Base-by-base conservation (phyloP, 2,113 vertebrate genomes). In the Anolis sagrei region DNA sequence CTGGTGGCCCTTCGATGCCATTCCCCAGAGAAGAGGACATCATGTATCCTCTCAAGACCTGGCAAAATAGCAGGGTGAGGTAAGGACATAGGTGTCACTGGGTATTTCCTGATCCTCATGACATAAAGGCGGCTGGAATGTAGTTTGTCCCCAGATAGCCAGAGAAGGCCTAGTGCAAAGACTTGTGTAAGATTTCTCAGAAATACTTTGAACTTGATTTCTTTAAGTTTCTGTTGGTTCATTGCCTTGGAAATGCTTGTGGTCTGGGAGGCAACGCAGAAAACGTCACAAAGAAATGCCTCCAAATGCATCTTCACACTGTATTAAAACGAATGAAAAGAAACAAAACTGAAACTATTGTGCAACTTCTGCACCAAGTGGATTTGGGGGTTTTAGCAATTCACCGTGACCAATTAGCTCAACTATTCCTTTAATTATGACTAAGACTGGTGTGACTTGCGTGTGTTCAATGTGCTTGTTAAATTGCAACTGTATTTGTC, bases 11-110 rank as follows among this genome's bases (percentile, higher is more conserved):
- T 69, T 61, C 82, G 39, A 74, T 81, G 79, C 79, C 82, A 58
- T 54, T 86, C 62, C 77, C 68, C 85, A 79, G 82, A 89, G 72
- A 7, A 32, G 27, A 76, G 83, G 36, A 81, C 49, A 85, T 87
- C 86, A 84, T 82, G 36, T 91, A 84, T 79, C 79, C 61, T 81
- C 72, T 75, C 9, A 39, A 84, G 49, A 68, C 74, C 79, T 72
- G 80, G 29, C 51, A 4, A 76, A 81, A 72, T 25, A 72, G 39
- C 23, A 64, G 44, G 74, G 74, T 89, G 82, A 93, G 54, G 44
- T 83, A 90, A 92, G 88, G 82, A 81, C 83, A 89, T 81, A 83
- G 68, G 8, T 81, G 68, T 29, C 58, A 86, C 39, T 89, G 82
- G 70, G 34, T 84, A 72, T 8, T 81, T 85, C 34, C 82, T 75